Conservation (phyloP, 1,140 invertebrate species). For the Drosophila pruinosa region DNA sequence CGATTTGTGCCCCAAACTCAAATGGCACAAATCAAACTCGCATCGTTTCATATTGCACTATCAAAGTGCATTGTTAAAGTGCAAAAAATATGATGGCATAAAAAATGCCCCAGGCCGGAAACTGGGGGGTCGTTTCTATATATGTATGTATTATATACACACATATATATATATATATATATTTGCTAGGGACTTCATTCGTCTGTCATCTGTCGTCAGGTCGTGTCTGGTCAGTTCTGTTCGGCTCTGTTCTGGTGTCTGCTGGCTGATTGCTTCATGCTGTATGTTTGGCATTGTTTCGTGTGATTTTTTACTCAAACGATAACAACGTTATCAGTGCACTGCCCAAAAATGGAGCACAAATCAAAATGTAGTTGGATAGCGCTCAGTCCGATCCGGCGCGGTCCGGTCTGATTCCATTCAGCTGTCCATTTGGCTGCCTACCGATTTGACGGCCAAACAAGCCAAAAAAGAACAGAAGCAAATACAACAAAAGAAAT, state of each 20-base stretch:
- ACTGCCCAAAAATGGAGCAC: slow-evolving; percentile 46
- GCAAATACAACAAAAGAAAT: neutral
- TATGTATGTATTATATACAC: no score
- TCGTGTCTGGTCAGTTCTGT: no score
- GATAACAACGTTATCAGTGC: slow-evolving; percentile 58
- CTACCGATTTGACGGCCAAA: slow-evolving; percentile 24
- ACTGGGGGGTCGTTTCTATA: neutral
- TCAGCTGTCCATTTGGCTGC: slow-evolving; percentile 33
- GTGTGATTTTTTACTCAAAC: slow-evolving; percentile 2
- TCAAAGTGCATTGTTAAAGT: no score
- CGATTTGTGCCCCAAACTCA: no score
- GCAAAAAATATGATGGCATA: neutral
- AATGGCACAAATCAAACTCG: no score
- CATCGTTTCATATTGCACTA: no score
- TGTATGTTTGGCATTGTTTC: neutral
- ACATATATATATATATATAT: no score
- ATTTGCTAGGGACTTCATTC: neutral
- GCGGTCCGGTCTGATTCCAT: neutral
- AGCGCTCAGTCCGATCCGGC: no score
- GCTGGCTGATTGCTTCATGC: slow-evolving; percentile 24
- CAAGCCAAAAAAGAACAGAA: slow-evolving; percentile 17
- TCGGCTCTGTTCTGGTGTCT: no score
- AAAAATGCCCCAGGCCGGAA: neutral
- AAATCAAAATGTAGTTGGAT: slow-evolving; percentile 62
- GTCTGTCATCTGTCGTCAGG: no score